Conservation (phyloP, 1,140 invertebrate genomes). For the Drosophila jambulina region DNA sequence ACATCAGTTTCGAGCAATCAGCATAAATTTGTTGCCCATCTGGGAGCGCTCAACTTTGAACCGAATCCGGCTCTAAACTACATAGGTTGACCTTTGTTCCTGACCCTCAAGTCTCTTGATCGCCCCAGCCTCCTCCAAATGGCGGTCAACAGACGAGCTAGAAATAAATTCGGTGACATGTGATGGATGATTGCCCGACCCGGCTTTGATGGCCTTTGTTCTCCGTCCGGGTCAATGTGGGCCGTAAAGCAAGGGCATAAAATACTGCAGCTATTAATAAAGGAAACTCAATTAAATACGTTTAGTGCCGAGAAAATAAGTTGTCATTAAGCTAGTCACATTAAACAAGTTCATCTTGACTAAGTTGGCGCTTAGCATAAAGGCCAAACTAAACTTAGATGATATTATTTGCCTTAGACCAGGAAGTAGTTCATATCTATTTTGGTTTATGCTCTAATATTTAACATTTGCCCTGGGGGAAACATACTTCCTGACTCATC, state of each 20-base stretch:
- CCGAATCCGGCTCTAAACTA: conserved; percentile 29
- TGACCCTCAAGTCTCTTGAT: conserved; percentile 21
- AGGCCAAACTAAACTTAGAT: not conserved
- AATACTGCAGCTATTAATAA: not conserved
- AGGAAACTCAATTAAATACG: conserved; percentile 1
- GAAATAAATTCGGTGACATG: conserved; percentile 45
- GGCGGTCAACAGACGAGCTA: conserved; percentile 36
- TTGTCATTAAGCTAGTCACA: not conserved
- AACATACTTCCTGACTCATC: not conserved
- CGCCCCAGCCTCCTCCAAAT: conserved; percentile 8
- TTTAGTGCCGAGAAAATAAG: too few relatives aligned
- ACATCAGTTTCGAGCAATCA: conserved; percentile 40
- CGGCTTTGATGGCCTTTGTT: conserved; percentile 36
- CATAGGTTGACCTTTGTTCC: conserved; percentile 38
- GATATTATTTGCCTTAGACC: not conserved
- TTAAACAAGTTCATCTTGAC: not conserved
- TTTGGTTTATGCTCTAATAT: not conserved
- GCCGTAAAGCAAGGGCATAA: conserved; percentile 31
- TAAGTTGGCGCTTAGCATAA: not conserved
- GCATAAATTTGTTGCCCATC: conserved; percentile 36
- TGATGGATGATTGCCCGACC: conserved; percentile 54
- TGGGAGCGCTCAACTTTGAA: conserved; percentile 69
- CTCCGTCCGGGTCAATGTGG: conserved; percentile 26
- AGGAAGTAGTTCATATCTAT: not conserved
- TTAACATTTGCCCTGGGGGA: fast-evolving